Evolutionary conservation across 2,888 invertebrate species (phyloP).

Genomic region (Hemistola chrysoprasaria): DNA sequence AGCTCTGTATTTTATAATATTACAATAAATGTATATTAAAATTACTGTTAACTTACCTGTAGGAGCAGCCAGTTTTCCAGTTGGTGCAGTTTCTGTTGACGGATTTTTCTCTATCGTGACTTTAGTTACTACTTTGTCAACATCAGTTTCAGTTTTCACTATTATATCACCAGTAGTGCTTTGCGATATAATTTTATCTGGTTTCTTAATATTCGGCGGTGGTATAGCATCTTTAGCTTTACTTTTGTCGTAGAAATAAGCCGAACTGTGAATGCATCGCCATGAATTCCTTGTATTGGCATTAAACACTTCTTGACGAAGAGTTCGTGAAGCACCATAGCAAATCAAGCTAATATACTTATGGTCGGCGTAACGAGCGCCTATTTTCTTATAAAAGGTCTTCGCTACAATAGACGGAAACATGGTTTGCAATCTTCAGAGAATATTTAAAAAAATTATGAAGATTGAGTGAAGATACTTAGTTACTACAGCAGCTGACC

Average conservation of each 20-base stretch:
- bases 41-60: no score
- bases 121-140: constrained; percentile 64
- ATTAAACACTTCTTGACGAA: constrained; percentile 39
- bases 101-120: constrained; percentile 65
- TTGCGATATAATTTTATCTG: constrained; percentile 47
- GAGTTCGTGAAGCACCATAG: constrained; percentile 37
- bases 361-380: constrained; percentile 52
- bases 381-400: constrained; percentile 60
- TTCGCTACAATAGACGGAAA: constrained; percentile 60
- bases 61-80: constrained; percentile 33
- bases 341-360: constrained; percentile 56
- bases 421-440: constrained; percentile 30
- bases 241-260: constrained; percentile 50
- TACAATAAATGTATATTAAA: no score
- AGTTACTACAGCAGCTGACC: no score
- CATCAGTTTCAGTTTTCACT: constrained; percentile 69
- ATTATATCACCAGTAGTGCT: constrained; percentile 59
- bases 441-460: no score
- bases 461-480: no score
- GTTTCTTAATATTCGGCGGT: constrained; percentile 29
- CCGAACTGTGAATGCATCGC: constrained; percentile 51
- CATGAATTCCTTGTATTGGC: constrained; percentile 34
- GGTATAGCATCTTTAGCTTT: constrained; percentile 36
- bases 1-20: no score
- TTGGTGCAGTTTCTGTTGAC: constrained; percentile 14